Evolutionary conservation across 2,113 vertebrate species (phyloP).

Genomic region (Erythrolamprus reginae): DNA sequence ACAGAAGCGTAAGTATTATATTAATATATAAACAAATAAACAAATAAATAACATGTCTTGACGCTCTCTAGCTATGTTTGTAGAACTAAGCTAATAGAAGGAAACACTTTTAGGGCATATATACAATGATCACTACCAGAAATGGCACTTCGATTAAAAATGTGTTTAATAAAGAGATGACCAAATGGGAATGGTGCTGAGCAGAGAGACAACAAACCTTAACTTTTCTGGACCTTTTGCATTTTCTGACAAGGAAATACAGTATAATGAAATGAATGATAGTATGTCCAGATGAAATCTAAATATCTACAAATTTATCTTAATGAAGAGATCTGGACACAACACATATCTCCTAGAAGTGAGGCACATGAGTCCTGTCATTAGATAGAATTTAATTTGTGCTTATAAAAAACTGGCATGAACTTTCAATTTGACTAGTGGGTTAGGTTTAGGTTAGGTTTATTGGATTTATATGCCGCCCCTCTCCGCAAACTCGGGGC

Average conservation of each 20-base stretch:
- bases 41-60: background rate
- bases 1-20: slow-evolving; percentile 86
- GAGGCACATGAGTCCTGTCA: background rate
- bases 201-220: background rate
- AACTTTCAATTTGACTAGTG: background rate
- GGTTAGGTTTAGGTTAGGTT: no score
- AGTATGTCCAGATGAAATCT: background rate
- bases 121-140: background rate
- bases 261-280: background rate
- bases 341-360: background rate
- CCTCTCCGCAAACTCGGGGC: no score
- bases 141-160: background rate
- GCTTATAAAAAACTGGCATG: background rate
- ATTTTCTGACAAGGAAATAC: background rate
- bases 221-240: background rate
- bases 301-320: background rate
- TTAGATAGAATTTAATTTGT: background rate
- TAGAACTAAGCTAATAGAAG: background rate
- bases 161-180: background rate
- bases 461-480: no score
- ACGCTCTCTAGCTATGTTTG: background rate
- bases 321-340: background rate
- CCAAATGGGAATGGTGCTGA: background rate
- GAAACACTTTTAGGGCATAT: background rate
- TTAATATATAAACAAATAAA: background rate